phyloP scores from a whole-genome alignment of 2,797 vertebrate genomes.

The Spinibarbus caldwelli region DNA sequence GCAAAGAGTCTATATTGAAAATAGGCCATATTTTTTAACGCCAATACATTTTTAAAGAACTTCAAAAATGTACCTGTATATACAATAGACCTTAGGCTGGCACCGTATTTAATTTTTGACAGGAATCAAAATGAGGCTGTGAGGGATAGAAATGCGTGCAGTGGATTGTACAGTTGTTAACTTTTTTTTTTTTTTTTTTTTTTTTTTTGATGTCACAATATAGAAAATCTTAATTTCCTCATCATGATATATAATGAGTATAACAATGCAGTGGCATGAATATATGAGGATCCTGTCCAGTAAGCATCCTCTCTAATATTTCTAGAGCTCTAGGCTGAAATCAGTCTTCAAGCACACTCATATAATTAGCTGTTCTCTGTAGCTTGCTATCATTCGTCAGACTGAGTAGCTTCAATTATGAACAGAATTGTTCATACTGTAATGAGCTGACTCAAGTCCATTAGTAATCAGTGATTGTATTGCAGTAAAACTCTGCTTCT shows the following conservation, averaged over 20 bases:
- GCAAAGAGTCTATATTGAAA: too few relatives aligned
- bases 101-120: too few relatives aligned
- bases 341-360: neutral
- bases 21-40: too few relatives aligned
- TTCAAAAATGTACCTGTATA: too few relatives aligned
- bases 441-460: slow-evolving; percentile 19
- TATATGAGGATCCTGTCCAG: neutral
- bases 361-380: neutral
- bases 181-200: too few relatives aligned
- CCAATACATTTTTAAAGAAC: neutral
- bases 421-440: neutral
- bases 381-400: neutral
- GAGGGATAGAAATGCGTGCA: too few relatives aligned
- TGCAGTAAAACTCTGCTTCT: slow-evolving; percentile 3
- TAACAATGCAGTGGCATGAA: neutral
- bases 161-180: neutral
- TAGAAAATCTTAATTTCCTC: neutral
- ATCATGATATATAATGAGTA: neutral
- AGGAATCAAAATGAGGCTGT: too few relatives aligned
- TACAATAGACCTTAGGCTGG: too few relatives aligned
- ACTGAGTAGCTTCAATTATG: neutral
- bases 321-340: neutral
- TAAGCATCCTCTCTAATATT: neutral
- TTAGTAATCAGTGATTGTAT: neutral
- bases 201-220: neutral